These are phyloP conservation scores for Trilocha varians DNA, from an alignment of 2,888 invertebrate species.

Conservation along the genomic window DNA sequence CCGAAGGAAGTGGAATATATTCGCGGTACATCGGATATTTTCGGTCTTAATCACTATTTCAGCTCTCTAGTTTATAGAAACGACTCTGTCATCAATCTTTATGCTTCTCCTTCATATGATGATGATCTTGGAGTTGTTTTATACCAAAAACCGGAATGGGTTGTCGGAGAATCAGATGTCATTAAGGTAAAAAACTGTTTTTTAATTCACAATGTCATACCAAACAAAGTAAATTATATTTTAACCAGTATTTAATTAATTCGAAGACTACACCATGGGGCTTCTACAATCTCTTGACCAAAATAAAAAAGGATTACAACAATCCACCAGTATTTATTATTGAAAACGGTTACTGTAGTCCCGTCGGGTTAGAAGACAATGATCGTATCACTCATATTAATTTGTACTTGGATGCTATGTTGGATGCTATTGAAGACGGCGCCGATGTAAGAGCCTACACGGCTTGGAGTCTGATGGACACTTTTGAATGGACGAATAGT, in stretches of 20 bases:
- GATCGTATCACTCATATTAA: constrained; percentile 46
- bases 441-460: constrained; percentile 63
- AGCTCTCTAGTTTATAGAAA: constrained; percentile 36
- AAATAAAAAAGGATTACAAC: constrained; percentile 54
- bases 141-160: constrained; percentile 19
- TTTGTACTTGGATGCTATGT: constrained; percentile 43
- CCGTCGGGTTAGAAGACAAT: constrained; percentile 41
- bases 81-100: constrained; percentile 16
- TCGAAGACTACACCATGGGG: constrained; percentile 59
- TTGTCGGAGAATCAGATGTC: constrained; percentile 17
- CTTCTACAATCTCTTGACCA: constrained; percentile 64
- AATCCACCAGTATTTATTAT: constrained; percentile 69
- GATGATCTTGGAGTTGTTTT: constrained; percentile 20
- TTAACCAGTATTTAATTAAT: background rate
- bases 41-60: constrained; percentile 77
- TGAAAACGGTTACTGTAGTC: constrained; percentile 65
- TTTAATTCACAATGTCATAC: background rate
- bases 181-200: constrained; percentile 10
- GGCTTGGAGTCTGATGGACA: too few relatives aligned
- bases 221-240: too few relatives aligned
- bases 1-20: constrained; percentile 40
- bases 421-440: constrained; percentile 55
- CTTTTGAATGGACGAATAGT: too few relatives aligned
- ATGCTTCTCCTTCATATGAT: constrained; percentile 20
- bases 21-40: constrained; percentile 33